These are phyloP conservation scores for Chloropsis hardwickii DNA, from an alignment of 2,113 vertebrate genomes.

Conservation along the genomic window DNA sequence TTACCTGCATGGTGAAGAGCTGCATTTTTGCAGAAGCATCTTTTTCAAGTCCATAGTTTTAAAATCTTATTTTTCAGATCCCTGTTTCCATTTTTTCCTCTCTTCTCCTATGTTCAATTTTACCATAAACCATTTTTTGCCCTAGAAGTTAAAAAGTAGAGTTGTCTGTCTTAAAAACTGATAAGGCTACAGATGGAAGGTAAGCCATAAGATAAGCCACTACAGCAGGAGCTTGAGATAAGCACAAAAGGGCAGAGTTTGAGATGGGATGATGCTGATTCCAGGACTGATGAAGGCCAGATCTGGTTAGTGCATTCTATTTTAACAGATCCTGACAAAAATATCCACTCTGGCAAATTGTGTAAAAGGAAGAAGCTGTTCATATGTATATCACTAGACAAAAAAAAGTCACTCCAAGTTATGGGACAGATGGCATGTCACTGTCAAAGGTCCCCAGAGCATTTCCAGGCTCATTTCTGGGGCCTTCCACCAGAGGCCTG, in stretches of 20 bases:
- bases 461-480: not conserved
- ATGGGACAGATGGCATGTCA: not conserved
- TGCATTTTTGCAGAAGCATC: rapidly evolving
- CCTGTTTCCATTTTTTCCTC: not conserved
- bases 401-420: not conserved
- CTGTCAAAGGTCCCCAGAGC: too few relatives aligned
- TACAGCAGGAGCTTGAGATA: not conserved
- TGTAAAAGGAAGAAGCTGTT: not conserved
- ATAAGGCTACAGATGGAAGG: not conserved
- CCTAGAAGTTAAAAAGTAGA: not conserved
- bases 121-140: not conserved
- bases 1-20: not conserved
- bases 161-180: not conserved
- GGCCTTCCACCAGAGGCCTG: not conserved
- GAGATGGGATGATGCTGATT: not conserved
- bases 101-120: not conserved
- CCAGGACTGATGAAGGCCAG: rapidly evolving
- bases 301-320: too few relatives aligned
- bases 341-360: not conserved
- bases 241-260: not conserved
- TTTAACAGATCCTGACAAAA: not conserved
- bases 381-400: not conserved
- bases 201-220: not conserved
- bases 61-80: not conserved
- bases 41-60: not conserved